Evolutionary conservation across 2,888 invertebrate species (phyloP), one percentile per base, ranked within the genome.

Genomic region (Drosophila phalerata): DNA sequence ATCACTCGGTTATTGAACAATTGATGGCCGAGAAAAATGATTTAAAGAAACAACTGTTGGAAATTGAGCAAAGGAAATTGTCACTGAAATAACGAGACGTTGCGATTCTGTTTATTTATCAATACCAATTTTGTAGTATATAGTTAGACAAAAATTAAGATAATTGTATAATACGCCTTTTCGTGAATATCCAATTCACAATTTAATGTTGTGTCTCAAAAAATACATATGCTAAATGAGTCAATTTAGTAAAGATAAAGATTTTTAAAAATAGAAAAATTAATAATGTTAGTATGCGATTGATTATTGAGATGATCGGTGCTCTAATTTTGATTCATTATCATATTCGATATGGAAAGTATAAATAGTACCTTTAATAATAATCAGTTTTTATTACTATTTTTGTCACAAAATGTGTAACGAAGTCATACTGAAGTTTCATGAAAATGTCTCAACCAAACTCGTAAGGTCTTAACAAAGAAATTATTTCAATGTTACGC

Each of bases 31-130:
- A 84, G 15, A 84, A 84, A 55, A 72, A 70, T 32, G 87, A 85
- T 37, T 30, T 84, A 11, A 84, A 85, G 13, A 75, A 72, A 25
- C 79, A 84, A 64, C 62, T 78, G 1, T 51, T 84, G 19, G 85
- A 84, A 66, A 78, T 84, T n/a, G 87, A 84, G 30, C 84, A 85
- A 47, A 49, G 69, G 5, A 84, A 87, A 40, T 47, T 85, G n/a
- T 75, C 70, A 6, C 43, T 81, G 2, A 81, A 81, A 67, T 86
- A 51, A 79, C 49, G 49, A 28, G 56, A 52, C 49, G 13, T 42
- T 30, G n/a, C 2, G 13, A 17, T 37, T 43, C 3, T 1, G 5
- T 17, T 37, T 15, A 34, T 25, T 52, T 37, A 57, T 4, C 40
- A 56, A 45, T 45, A 17, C 53, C 37, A 25, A 25, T 43, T 55